A percentile compares a stretch with the other conserved stretches of the same genome.
These are phyloP conservation scores for Ploceus nigricollis DNA, from an alignment of 2,113 vertebrate genomes.

Conservation along the genomic window DNA sequence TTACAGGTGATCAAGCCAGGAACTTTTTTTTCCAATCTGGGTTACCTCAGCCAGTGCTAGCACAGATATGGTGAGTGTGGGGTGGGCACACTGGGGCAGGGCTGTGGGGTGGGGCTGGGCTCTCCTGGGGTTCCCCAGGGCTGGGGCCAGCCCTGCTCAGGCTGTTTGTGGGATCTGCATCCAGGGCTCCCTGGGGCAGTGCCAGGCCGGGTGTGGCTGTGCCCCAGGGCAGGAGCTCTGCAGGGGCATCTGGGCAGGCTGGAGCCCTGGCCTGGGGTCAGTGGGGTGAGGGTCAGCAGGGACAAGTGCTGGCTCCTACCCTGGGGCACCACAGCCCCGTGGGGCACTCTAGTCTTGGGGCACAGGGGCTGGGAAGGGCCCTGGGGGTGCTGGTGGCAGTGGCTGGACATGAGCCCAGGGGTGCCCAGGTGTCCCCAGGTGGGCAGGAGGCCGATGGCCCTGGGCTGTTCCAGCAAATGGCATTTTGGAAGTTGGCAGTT, in stretches of 20 bases:
- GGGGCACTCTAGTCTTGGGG: not conserved
- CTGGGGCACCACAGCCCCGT: not conserved
- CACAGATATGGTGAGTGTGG: conserved; percentile 94
- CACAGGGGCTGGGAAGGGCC: not conserved
- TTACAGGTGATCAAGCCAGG: conserved; percentile 93
- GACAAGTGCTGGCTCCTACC: not conserved
- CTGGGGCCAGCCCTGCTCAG: not conserved
- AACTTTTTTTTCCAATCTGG: conserved; percentile 98
- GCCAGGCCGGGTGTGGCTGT: not conserved
- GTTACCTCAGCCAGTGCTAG: conserved; percentile 93
- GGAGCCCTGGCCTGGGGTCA: not conserved
- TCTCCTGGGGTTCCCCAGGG: not conserved
- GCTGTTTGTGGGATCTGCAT: no score
- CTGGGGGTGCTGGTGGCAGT: not conserved
- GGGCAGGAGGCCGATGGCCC: not conserved
- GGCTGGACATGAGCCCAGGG: not conserved
- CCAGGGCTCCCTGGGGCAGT: not conserved
- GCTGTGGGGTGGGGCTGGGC: not conserved
- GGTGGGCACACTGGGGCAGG: not conserved
- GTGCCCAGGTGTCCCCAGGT: not conserved
- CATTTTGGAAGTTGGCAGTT: not conserved
- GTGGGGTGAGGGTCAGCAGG: not conserved
- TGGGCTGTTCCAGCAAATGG: not conserved
- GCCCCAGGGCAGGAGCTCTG: not conserved
- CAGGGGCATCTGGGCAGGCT: not conserved